Conservation (phyloP, 1,140 invertebrate genomes). For the Acromyrmex heyeri region DNA sequence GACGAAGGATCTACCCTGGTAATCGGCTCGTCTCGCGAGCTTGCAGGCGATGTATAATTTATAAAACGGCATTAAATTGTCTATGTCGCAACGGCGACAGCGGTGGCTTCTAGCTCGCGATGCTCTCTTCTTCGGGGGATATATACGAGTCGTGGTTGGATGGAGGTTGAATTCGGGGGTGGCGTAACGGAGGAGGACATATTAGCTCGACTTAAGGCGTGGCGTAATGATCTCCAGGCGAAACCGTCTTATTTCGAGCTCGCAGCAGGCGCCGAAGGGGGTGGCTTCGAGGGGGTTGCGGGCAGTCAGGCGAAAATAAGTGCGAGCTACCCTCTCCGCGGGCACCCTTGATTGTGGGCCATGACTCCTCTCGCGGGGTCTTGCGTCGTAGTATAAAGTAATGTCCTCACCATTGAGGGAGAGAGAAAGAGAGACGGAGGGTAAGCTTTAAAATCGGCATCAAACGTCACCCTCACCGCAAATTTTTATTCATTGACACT, state of each 20-base stretch:
- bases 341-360: slow-evolving; percentile 83
- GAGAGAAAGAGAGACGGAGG: slow-evolving; percentile 47
- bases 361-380: slow-evolving; percentile 74
- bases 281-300: slow-evolving; percentile 72
- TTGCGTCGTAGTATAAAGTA: slow-evolving; percentile 70
- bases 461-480: slow-evolving; percentile 82
- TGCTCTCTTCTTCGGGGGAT: slow-evolving; percentile 63
- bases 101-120: slow-evolving; percentile 70
- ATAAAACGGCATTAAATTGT: slow-evolving; percentile 86
- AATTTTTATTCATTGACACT: slow-evolving; percentile 87
- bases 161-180: slow-evolving; percentile 71
- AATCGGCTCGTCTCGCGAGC: slow-evolving; percentile 76
- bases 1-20: slow-evolving; percentile 63
- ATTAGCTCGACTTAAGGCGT: slow-evolving; percentile 87
- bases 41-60: slow-evolving; percentile 81
- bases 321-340: slow-evolving; percentile 78
- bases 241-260: slow-evolving; percentile 81
- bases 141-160: slow-evolving; percentile 43
- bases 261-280: slow-evolving; percentile 32
- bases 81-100: slow-evolving; percentile 77
- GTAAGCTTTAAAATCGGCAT: slow-evolving; percentile 83
- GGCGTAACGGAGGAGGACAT: slow-evolving; percentile 77
- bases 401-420: slow-evolving; percentile 67
- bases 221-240: slow-evolving; percentile 84
- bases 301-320: slow-evolving; percentile 84